Percentiles rank a stretch among this genome's conserved stretches.
These are phyloP conservation scores for Acromyrmex echinatior DNA, from an alignment of 1,140 invertebrate species.

Conservation along the genomic window DNA sequence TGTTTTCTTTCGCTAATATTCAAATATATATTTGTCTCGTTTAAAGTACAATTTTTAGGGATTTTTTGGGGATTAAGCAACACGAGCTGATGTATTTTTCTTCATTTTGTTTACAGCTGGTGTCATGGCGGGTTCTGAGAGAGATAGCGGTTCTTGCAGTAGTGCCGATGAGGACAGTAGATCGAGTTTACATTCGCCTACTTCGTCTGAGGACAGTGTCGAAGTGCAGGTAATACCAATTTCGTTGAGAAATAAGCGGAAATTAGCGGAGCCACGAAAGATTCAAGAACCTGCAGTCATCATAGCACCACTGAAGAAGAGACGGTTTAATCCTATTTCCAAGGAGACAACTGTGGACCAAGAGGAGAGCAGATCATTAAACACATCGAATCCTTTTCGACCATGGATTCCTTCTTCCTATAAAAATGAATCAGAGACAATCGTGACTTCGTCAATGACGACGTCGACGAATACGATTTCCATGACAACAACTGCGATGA, in stretches of 20 bases:
- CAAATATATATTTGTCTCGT: too few species aligned
- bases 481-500: not conserved
- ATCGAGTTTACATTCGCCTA: slow-evolving; percentile 89
- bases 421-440: slow-evolving; percentile 67
- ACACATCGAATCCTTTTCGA: slow-evolving; percentile 86
- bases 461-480: not conserved
- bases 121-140: slow-evolving; percentile 85
- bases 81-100: slow-evolving; percentile 47
- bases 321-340: slow-evolving; percentile 86
- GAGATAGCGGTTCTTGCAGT: slow-evolving; percentile 91
- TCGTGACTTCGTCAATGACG: not conserved
- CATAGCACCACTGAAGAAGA: slow-evolving; percentile 89
- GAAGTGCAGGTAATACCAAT: slow-evolving; percentile 90
- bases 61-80: too few species aligned
- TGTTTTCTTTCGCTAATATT: too few species aligned
- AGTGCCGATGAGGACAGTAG: slow-evolving; percentile 90
- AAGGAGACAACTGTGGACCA: slow-evolving; percentile 80
- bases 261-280: slow-evolving; percentile 90
- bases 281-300: slow-evolving; percentile 79
- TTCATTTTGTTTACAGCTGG: slow-evolving; percentile 79
- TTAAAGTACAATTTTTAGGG: too few species aligned
- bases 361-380: slow-evolving; percentile 82
- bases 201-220: slow-evolving; percentile 92
- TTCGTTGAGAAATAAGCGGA: slow-evolving; percentile 88
- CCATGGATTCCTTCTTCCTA: slow-evolving; percentile 85